phyloP scores from a whole-genome alignment of 2,888 invertebrate species.

The Beris morrisii region DNA sequence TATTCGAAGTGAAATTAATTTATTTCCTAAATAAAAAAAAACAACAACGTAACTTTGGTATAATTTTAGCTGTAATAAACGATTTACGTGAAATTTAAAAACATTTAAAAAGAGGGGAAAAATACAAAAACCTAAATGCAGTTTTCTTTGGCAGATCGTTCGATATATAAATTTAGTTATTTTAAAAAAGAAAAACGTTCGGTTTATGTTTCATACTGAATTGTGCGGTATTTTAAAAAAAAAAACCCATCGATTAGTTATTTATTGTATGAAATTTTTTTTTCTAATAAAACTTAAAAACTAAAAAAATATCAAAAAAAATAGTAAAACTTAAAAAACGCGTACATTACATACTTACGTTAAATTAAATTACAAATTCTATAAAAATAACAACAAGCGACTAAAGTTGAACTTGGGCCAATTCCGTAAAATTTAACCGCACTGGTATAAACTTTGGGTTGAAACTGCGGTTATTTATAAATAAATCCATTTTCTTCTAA shows the following conservation, averaged over 20 bases:
- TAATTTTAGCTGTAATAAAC: conserved; percentile 25
- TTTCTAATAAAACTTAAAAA: conserved; percentile 45
- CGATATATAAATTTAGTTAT: neutral
- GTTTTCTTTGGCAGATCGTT: neutral
- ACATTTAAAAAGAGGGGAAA: conserved; percentile 1
- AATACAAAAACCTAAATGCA: neutral
- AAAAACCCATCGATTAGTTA: conserved; percentile 43
- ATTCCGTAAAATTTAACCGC: no score
- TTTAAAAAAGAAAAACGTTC: neutral
- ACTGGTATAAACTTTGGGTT: no score
- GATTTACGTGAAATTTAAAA: conserved; percentile 33
- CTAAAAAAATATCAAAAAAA: conserved; percentile 39
- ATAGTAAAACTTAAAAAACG: neutral
- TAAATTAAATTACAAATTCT: no score
- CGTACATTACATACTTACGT: no score
- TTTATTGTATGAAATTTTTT: conserved; percentile 28
- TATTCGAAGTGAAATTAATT: conserved; percentile 25
- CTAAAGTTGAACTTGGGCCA: no score
- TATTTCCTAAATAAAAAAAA: conserved; percentile 33
- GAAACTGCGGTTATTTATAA: no score
- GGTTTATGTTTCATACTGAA: neutral
- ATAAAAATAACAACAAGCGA: no score
- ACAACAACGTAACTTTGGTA: conserved; percentile 13
- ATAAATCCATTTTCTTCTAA: no score
- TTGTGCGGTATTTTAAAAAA: conserved; percentile 23